Evolutionary conservation across 2,888 invertebrate genomes (phyloP), one percentile per base, ranked within the genome.

Genomic region (Orthonychiurus folsomi): DNA sequence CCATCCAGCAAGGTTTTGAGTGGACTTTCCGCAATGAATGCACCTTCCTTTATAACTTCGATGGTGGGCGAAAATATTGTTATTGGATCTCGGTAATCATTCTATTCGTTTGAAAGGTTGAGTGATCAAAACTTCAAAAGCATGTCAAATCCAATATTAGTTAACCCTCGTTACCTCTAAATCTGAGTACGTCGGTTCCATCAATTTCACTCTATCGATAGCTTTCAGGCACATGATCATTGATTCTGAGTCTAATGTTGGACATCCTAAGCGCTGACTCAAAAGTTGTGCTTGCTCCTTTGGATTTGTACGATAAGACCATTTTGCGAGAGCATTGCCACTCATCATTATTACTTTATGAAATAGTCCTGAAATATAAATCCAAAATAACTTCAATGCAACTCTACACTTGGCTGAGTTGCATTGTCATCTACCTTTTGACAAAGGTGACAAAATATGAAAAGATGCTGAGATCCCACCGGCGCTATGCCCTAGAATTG

Each of bases 261-360:
- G 63, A 56, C 70, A 70, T 20, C 63, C 54, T n/a, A 68, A 9
- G 3, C 56, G 3, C 21, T 59, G 63, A 9, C 64, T 68, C 2
- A 70, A 47, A 50, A 56, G 20, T 1, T 50, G 2, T 0, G 68
- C 63, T 37, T 70, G 68, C 3, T 61, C 62, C 27, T 28, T 55
- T 2, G 70, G 68, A 23, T 66, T 50, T 20, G 54, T 52, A 1
- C 60, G 62, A 12, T 67, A 53, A 2, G 70, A 67, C 68, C 68
- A 68, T 0, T 64, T 63, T 59, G 68, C 68, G 3, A 68, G 67
- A 9, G 70, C 68, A 12, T 64, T 63, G 1, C 70, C 70, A 65
- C 68, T 68, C 1, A 65, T 28, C 59, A 62, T 64, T 3, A 70
- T 68, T n/a, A 62, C 68, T 25, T 61, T 65, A 1, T 61, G 28